Evolutionary conservation across 2,888 invertebrate genomes (phyloP).

Genomic region (Chrysomela aeneicollis): DNA sequence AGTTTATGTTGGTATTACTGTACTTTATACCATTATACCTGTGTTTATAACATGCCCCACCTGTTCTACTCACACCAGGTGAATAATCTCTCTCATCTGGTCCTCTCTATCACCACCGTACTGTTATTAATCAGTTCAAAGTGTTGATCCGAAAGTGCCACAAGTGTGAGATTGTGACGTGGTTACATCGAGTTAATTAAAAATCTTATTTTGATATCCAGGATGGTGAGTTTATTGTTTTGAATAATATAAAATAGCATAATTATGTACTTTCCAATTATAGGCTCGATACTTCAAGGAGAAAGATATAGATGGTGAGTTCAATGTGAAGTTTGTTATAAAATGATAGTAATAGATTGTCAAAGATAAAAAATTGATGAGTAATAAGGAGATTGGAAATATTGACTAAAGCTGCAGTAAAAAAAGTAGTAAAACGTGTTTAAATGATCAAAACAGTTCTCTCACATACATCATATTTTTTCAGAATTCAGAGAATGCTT

Average conservation of each 20-base stretch:
- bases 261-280: conserved; percentile 45
- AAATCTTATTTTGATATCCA: background rate
- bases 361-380: background rate
- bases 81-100: conserved; percentile 16
- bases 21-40: conserved; percentile 1
- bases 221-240: conserved; percentile 36
- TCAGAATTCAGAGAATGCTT: conserved; percentile 96
- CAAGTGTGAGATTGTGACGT: background rate
- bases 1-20: background rate
- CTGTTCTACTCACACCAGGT: conserved; percentile 22
- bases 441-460: too few species aligned
- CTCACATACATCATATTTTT: conserved; percentile 48
- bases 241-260: background rate
- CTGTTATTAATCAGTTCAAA: too few species aligned
- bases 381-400: too few species aligned
- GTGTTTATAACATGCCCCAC: conserved; percentile 18
- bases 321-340: too few species aligned
- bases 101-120: background rate
- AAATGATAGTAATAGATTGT: background rate
- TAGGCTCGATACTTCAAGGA: conserved; percentile 95
- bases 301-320: conserved; percentile 92
- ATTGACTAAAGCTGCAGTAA: background rate
- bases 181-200: background rate
- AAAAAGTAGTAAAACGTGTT: background rate
- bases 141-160: background rate